phyloP scores from a whole-genome alignment of 2,797 vertebrate species.

The Meda fulgida region DNA sequence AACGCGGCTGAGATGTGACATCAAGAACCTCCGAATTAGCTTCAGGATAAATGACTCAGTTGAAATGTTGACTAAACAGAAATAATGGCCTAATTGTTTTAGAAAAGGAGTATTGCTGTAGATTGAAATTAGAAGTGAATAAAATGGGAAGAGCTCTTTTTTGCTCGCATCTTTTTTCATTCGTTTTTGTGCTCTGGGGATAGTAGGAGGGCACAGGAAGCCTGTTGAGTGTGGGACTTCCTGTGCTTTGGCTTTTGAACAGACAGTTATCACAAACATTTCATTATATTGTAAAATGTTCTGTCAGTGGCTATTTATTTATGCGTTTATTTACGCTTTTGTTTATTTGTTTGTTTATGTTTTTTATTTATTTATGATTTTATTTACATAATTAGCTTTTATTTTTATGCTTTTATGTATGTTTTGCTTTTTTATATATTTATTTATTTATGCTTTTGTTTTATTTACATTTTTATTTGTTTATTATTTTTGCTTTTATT shows the following conservation, averaged over 20 bases:
- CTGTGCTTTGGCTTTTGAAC: background rate
- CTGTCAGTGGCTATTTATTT: slow-evolving; percentile 30
- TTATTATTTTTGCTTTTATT: no score
- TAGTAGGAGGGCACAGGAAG: slow-evolving; percentile 25
- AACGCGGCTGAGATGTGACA: background rate
- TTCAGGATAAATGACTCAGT: slow-evolving; percentile 66
- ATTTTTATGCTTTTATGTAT: background rate
- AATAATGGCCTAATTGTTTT: slow-evolving; percentile 66
- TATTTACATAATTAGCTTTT: background rate
- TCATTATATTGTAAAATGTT: background rate
- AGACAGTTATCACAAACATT: background rate
- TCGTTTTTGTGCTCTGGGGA: slow-evolving; percentile 36
- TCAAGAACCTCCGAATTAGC: slow-evolving; percentile 30
- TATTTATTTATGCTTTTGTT: no score
- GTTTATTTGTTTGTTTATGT: no score
- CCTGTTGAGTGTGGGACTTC: slow-evolving; percentile 42
- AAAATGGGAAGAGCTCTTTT: slow-evolving; percentile 29
- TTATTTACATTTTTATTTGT: no score
- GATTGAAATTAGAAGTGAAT: slow-evolving; percentile 62
- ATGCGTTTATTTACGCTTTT: background rate
- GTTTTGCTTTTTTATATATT: no score
- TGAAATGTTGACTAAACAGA: slow-evolving; percentile 60
- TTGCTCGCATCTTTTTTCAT: slow-evolving; percentile 13
- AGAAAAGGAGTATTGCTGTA: slow-evolving; percentile 62
- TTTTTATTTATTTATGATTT: no score